phyloP scores from a whole-genome alignment of 2,113 vertebrate species.

The Pelobates fuscus region DNA sequence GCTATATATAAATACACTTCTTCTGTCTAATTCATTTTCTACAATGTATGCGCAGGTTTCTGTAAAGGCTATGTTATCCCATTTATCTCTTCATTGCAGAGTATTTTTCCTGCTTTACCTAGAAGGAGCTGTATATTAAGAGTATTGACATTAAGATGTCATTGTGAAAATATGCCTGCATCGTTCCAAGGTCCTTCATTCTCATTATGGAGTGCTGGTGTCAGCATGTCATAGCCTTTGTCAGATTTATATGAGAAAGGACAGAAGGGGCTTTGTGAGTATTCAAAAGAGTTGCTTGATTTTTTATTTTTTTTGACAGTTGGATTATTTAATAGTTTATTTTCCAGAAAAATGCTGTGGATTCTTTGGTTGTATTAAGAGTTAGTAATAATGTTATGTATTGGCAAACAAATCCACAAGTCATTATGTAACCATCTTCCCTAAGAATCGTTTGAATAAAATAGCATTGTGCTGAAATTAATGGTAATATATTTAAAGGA shows the following conservation, averaged over 20 bases:
- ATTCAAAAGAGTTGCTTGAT: not conserved
- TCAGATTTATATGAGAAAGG: not conserved
- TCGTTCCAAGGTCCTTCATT: not conserved
- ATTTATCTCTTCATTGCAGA: constrained; percentile 18
- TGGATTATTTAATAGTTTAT: not conserved
- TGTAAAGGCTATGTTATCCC: not conserved
- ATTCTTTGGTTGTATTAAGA: not conserved
- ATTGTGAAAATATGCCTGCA: constrained; percentile 11
- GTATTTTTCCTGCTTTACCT: constrained; percentile 3
- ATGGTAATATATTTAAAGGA: too few species aligned
- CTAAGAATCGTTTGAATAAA: too few species aligned
- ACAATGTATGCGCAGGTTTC: too few species aligned
- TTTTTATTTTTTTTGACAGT: not conserved
- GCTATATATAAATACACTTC: constrained; percentile 2
- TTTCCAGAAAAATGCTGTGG: not conserved
- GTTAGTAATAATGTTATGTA: not conserved
- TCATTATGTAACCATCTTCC: not conserved
- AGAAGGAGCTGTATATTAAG: constrained; percentile 14
- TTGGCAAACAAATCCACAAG: not conserved
- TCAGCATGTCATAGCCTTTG: constrained; percentile 11
- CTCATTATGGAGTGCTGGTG: constrained; percentile 1
- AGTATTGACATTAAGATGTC: constrained; percentile 26
- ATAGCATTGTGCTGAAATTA: too few species aligned
- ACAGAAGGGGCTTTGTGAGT: not conserved
- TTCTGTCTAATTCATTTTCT: too few species aligned